Base-by-base conservation (phyloP, 2,113 vertebrate genomes). In the Calonectris borealis region DNA sequence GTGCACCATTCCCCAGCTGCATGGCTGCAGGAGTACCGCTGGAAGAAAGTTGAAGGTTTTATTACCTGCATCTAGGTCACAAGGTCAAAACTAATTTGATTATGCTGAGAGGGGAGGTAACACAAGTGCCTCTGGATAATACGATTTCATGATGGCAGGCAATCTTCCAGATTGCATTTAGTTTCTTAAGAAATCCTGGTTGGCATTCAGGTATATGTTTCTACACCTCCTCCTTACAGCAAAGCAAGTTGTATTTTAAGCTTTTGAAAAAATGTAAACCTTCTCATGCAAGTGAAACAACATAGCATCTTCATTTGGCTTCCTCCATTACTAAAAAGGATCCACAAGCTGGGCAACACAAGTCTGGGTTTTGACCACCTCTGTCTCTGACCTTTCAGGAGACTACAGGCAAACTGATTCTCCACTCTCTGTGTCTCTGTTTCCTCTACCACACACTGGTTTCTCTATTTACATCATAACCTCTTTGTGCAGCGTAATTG, bases 391-490 rank as follows among this genome's bases (percentile, higher is more conserved):
- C 36, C 70, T 80, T 85, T 49, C 71, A 69, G 52, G 46, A 79
- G 78, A 49, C 49, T 58, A 69, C 18, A 49, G 19, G 44, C 75
- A 90, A 80, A 38, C 42, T 54, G 71, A 92, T 92, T 77, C 64
- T 90, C 46, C 11, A 15, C 69, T 81, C 20, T 15, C 58, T 32
- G 44, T 54, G 36, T 52, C 69, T 91, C 66, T 82, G 87, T 89
- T 97, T 96, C 93, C 91, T 95, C 87, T 90, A 70, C 58, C 92
- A 51, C 82, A 81, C 76, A 78, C 85, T 86, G 62, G 49, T 94
- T 96, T 95, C 93, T 96, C 88, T 94, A 94, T 94, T 96, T 93
- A 83, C 96, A 96, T 96, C 90, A 94, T 42, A 80, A 73, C 21
- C 29, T 83, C 75, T 94, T 92, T 92, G 92, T 86, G 76, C 71